Base-by-base conservation (phyloP, 2,797 vertebrate species). In the Semaprochilodus insignis region DNA sequence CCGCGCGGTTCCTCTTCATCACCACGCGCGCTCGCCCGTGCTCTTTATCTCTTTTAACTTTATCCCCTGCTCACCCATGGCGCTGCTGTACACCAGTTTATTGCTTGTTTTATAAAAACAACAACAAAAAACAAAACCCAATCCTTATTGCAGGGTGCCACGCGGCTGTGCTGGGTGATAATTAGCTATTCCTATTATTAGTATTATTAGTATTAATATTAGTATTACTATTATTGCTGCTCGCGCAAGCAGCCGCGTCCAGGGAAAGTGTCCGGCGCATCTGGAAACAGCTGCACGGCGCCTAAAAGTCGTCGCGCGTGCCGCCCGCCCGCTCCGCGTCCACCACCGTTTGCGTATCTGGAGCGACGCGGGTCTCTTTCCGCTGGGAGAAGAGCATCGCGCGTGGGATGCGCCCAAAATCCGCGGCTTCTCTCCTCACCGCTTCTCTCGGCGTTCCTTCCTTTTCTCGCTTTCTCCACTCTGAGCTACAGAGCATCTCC, bases 21-120 rank as follows among this genome's bases (percentile, higher is more conserved):
- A 40, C 66, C 66, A 6, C 69, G 10, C 40, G 67, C 15, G 34
- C 80, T 83, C 81, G 71, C 74, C 87, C 81, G 90, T 86, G 87
- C 75, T 71, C 74, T 25, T 63, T 91, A 90, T 88, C 90, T 88
- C 92, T 16, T 92, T 88, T 89, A 95, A 95, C 90, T 95, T 95
- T 92, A 89, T 90, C 87, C 89, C 88, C 88, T 90, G 90, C 87
- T 91, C 91, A 88, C 88, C 89, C 94, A 95, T 95, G 69, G 92
- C 92, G 91, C 92, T 36, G 91, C 85, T 85, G 78, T 85, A 81
- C 74, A 71, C 85, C 82, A 86, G 89, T 91, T 90, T 93, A 94
- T 95, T 94, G 93, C 93, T 93, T 93, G 90, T 89, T 80, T 76
- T 34, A 0, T 55, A 31, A 27, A 36, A 2, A 36, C 19, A 36